Percentiles rank a stretch among this genome's conserved stretches.
phyloP scores from a whole-genome alignment of 2,888 invertebrate species.

The Priocnemis perturbator region DNA sequence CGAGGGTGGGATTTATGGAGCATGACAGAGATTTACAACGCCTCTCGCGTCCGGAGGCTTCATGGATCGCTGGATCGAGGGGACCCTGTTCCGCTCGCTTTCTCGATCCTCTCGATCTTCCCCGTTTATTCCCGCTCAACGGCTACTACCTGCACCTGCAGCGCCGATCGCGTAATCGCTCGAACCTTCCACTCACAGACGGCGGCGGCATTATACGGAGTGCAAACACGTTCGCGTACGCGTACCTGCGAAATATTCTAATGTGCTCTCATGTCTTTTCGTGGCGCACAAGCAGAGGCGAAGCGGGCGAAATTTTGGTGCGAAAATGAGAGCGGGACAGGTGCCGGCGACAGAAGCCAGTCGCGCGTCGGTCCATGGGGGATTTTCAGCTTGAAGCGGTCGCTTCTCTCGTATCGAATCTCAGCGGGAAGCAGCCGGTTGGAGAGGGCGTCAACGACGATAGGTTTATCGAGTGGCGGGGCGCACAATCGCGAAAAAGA shows the following conservation, averaged over 20 bases:
- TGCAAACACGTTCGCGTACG: too few species aligned
- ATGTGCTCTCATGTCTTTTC: too few species aligned
- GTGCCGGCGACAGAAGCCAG: too few species aligned
- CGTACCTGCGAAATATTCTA: too few species aligned
- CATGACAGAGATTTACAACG: constrained; percentile 63
- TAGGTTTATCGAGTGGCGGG: constrained; percentile 55
- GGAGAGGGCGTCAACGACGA: constrained; percentile 64
- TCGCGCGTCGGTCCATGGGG: too few species aligned
- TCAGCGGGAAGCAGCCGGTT: constrained; percentile 56
- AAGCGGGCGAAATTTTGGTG: too few species aligned
- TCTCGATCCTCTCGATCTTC: constrained; percentile 49
- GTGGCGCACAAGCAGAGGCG: too few species aligned
- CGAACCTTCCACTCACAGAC: not conserved
- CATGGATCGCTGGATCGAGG: constrained; percentile 60
- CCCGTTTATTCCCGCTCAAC: constrained; percentile 19
- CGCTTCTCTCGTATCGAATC: constrained; percentile 45
- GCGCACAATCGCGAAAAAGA: constrained; percentile 46
- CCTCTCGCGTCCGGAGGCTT: constrained; percentile 57
- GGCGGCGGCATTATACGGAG: not conserved
- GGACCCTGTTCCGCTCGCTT: constrained; percentile 49
- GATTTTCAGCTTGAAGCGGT: not conserved
- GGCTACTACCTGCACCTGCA: constrained; percentile 9
- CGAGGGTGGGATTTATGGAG: constrained; percentile 63
- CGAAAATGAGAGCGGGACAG: too few species aligned
- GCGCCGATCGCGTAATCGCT: constrained; percentile 42